A percentile compares a stretch with the other conserved stretches of the same genome.
Evolutionary conservation across 2,797 vertebrate species (phyloP).

Genomic region (Zalophus californianus): DNA sequence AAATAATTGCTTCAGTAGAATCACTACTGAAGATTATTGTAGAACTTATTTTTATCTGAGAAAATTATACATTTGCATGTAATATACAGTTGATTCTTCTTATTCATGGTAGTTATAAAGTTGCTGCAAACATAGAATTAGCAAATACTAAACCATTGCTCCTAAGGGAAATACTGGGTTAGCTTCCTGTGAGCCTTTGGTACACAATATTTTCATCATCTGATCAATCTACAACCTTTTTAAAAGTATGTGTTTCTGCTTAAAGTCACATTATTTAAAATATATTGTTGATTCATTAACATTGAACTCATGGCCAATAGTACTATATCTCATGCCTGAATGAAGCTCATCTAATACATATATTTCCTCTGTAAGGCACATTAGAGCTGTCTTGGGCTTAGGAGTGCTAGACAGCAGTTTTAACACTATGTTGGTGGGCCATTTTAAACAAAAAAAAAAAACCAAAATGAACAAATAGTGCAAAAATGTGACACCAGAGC

Average conservation of each 20-base stretch:
- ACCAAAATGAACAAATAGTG: not conserved
- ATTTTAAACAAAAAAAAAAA: not conserved
- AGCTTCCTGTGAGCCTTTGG: not conserved
- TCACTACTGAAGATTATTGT: not conserved
- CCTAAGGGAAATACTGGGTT: not conserved
- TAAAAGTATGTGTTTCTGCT: not conserved
- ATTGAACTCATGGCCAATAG: not conserved
- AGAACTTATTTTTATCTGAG: slow-evolving; percentile 2
- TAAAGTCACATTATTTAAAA: not conserved
- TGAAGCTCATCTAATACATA: not conserved
- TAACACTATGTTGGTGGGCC: not conserved
- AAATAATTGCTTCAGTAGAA: not conserved
- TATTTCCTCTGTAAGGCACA: not conserved
- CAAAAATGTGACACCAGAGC: not conserved
- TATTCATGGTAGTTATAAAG: not conserved
- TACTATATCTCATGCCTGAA: not conserved
- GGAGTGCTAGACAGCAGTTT: not conserved
- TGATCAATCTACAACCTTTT: not conserved
- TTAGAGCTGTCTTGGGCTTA: not conserved
- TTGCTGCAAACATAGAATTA: not conserved
- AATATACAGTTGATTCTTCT: not conserved
- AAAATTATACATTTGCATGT: not conserved
- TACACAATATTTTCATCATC: not conserved
- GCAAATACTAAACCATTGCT: not conserved
- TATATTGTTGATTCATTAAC: not conserved